Conservation (phyloP, 23 tunicate genomes). For the Phallusia fumigata region DNA sequence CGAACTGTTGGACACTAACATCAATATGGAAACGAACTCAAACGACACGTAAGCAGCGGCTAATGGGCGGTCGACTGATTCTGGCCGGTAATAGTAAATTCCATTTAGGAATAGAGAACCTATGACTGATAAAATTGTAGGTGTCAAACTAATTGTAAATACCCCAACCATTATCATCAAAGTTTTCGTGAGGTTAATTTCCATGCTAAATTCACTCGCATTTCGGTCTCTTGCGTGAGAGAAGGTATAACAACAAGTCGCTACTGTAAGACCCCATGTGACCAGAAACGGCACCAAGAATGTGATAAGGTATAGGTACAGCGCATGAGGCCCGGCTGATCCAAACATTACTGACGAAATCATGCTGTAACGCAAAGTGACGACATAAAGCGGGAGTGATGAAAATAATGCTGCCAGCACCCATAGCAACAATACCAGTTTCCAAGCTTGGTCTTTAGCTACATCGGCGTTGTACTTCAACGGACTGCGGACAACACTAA, state of each 20-base stretch:
- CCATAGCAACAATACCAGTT: not conserved
- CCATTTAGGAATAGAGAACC: slow-evolving; percentile 11
- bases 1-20: slow-evolving; percentile 18
- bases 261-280: slow-evolving; percentile 16
- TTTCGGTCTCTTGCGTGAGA: slow-evolving; percentile 5
- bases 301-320: not conserved
- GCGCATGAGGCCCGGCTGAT: slow-evolving; percentile 3
- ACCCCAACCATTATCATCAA: slow-evolving; percentile 17
- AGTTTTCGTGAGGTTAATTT: not conserved
- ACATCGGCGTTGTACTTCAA: slow-evolving; percentile 6
- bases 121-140: not conserved
- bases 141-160: slow-evolving; percentile 7
- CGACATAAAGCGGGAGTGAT: not conserved
- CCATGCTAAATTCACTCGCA: slow-evolving; percentile 9
- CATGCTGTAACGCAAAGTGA: not conserved
- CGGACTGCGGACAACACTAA: slow-evolving; percentile 2
- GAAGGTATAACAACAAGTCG: slow-evolving; percentile 18
- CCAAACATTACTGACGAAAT: slow-evolving; percentile 2
- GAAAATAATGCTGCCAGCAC: slow-evolving; percentile 7
- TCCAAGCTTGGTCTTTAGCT: not conserved
- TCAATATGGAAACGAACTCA: slow-evolving; percentile 10
- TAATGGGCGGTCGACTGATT: not conserved
- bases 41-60: slow-evolving; percentile 7
- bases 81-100: not conserved
- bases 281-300: slow-evolving; percentile 6